A percentile compares a stretch with the other conserved stretches of the same genome.
phyloP scores from a whole-genome alignment of 2,888 invertebrate genomes.

The Gasteruption jaculator region DNA sequence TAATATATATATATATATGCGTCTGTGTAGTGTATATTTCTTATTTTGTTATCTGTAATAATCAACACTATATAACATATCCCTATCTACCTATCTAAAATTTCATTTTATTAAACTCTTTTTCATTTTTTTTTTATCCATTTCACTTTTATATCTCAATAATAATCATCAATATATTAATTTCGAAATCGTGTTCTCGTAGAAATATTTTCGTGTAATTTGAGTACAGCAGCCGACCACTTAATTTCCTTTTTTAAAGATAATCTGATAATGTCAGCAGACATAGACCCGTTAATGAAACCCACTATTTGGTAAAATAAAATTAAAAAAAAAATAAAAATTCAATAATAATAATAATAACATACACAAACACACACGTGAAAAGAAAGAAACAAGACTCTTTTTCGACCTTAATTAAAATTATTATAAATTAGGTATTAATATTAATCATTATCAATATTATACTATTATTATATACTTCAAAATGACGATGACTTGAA shows the following conservation, averaged over 20 bases:
- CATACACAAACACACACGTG: too few species aligned
- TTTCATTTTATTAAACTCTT: conserved; percentile 28
- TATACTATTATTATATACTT: too few species aligned
- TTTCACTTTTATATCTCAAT: too few species aligned
- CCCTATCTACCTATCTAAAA: conserved; percentile 40
- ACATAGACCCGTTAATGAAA: conserved; percentile 46
- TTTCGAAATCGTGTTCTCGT: conserved; percentile 45
- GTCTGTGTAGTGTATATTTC: conserved; percentile 34
- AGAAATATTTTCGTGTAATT: conserved; percentile 41
- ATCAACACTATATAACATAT: conserved; percentile 45
- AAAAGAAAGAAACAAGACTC: too few species aligned
- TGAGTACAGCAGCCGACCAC: conserved; percentile 46
- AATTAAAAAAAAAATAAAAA: too few species aligned
- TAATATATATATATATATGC: conserved; percentile 28
- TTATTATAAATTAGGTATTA: too few species aligned
- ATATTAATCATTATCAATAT: too few species aligned
- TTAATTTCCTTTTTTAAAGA: too few species aligned
- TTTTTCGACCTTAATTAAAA: too few species aligned
- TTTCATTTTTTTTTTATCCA: too few species aligned
- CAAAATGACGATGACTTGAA: too few species aligned
- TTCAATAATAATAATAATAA: too few species aligned
- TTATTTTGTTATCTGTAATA: conserved; percentile 32
- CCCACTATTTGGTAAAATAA: conserved; percentile 22
- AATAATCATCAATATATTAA: conserved; percentile 45
- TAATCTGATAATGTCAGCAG: conserved; percentile 38